Conservation (phyloP, 2,113 vertebrate genomes). For the Stegastes partitus region DNA sequence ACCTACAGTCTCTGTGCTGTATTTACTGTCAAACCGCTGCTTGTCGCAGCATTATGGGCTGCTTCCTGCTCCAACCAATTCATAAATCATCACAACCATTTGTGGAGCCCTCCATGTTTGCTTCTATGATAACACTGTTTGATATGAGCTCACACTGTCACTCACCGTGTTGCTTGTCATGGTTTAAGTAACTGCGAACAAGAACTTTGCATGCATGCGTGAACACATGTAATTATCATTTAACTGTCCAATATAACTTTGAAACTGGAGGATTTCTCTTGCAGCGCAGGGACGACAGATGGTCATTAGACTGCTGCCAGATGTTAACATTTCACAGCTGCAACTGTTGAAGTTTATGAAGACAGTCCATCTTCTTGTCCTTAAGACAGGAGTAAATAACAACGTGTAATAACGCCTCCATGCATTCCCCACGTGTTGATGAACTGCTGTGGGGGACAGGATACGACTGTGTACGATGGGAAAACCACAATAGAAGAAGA, state of each 20-base stretch:
- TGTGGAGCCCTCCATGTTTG: neutral
- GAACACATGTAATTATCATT: constrained; percentile 33
- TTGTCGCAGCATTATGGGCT: constrained; percentile 33
- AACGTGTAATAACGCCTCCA: constrained; percentile 13
- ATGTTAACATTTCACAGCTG: constrained; percentile 68
- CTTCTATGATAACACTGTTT: neutral
- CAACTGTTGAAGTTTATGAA: constrained; percentile 49
- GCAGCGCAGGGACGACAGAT: constrained; percentile 47
- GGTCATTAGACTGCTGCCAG: constrained; percentile 59
- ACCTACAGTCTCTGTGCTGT: constrained; percentile 5
- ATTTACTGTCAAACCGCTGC: constrained; percentile 7
- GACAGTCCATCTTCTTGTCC: constrained; percentile 29
- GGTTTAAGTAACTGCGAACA: neutral
- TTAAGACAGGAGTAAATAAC: constrained; percentile 28
- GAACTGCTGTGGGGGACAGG: neutral
- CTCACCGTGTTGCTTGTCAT: neutral
- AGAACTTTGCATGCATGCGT: neutral
- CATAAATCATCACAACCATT: constrained; percentile 46
- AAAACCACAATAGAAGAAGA: neutral
- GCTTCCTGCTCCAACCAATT: constrained; percentile 30
- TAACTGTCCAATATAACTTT: constrained; percentile 29
- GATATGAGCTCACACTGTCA: neutral
- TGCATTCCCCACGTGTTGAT: constrained; percentile 18
- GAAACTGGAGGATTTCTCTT: constrained; percentile 20
- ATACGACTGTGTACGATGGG: neutral